phyloP scores from a whole-genome alignment of 2,888 invertebrate genomes.

The Alsophila aescularia region DNA sequence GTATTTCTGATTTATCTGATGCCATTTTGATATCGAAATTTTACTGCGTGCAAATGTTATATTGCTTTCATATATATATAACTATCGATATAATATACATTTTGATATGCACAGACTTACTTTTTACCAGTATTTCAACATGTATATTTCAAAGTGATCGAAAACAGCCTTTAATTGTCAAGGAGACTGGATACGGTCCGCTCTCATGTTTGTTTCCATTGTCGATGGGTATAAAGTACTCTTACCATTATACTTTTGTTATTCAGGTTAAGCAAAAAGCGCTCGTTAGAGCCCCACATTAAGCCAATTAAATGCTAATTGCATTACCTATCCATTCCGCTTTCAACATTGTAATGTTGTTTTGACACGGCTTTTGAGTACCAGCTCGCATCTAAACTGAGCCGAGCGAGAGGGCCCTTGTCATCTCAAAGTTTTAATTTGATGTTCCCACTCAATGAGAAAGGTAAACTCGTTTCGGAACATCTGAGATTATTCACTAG shows the following conservation, averaged over 20 bases:
- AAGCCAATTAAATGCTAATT: conserved; percentile 38
- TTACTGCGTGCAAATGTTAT: no score
- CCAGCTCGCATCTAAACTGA: conserved; percentile 19
- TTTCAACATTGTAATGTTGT: conserved; percentile 33
- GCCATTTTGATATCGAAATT: no score
- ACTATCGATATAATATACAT: no score
- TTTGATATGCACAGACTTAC: no score
- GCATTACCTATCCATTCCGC: conserved; percentile 35
- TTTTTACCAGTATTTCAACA: no score
- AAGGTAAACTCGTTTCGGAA: conserved; percentile 16
- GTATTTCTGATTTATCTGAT: no score
- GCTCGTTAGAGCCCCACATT: conserved; percentile 31
- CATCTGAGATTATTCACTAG: conserved; percentile 12
- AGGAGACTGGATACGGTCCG: no score
- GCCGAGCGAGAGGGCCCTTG: conserved; percentile 7
- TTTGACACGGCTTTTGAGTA: conserved; percentile 29
- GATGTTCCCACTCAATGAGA: conserved; percentile 18
- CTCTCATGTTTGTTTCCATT: no score
- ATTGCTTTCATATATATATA: no score
- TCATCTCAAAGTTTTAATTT: conserved; percentile 29
- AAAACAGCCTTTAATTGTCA: no score
- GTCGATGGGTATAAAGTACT: no score
- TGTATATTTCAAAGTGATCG: no score
- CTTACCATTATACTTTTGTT: neutral
- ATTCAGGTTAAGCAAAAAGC: conserved; percentile 22